A percentile compares a stretch with the other conserved stretches of the same genome.
Conservation (phyloP, 64 coral and sea anemone genomes). For the Dendronephthya gigantea region DNA sequence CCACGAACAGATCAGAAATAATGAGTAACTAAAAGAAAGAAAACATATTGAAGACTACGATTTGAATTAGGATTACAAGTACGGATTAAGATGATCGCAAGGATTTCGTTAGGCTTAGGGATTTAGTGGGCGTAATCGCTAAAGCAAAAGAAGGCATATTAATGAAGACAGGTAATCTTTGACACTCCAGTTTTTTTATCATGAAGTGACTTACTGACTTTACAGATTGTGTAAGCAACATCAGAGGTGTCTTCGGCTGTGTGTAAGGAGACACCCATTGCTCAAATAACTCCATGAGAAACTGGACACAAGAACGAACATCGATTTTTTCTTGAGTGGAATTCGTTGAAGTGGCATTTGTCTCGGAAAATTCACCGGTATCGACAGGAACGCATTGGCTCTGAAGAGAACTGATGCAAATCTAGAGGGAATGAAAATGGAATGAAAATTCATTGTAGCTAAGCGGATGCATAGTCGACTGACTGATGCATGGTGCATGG, state of each 20-base stretch:
- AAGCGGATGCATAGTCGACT: too few species aligned
- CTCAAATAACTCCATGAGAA: slow-evolving; percentile 88
- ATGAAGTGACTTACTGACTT: slow-evolving; percentile 60
- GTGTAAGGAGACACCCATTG: slow-evolving; percentile 99
- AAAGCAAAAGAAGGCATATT: too few species aligned
- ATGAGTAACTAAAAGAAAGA: slow-evolving; percentile 51
- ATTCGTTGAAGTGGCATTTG: slow-evolving; percentile 52
- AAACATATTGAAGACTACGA: not conserved
- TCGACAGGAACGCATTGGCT: slow-evolving; percentile 50
- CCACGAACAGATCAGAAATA: slow-evolving; percentile 85
- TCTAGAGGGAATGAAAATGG: slow-evolving; percentile 19
- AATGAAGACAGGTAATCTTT: too few species aligned
- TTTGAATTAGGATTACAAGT: too few species aligned
- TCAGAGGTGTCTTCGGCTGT: slow-evolving; percentile 83
- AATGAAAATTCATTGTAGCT: too few species aligned
- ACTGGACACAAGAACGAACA: slow-evolving; percentile 86
- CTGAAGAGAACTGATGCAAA: slow-evolving; percentile 61
- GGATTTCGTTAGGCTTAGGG: too few species aligned
- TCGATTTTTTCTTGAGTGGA: slow-evolving; percentile 79
- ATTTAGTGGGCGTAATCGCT: too few species aligned
- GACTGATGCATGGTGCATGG: too few species aligned
- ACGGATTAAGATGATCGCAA: too few species aligned
- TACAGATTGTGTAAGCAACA: slow-evolving; percentile 71
- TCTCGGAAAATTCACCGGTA: slow-evolving; percentile 61
- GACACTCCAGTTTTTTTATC: not conserved